Conservation (phyloP, 2,888 invertebrate genomes). For the Yponomeuta evonymella region DNA sequence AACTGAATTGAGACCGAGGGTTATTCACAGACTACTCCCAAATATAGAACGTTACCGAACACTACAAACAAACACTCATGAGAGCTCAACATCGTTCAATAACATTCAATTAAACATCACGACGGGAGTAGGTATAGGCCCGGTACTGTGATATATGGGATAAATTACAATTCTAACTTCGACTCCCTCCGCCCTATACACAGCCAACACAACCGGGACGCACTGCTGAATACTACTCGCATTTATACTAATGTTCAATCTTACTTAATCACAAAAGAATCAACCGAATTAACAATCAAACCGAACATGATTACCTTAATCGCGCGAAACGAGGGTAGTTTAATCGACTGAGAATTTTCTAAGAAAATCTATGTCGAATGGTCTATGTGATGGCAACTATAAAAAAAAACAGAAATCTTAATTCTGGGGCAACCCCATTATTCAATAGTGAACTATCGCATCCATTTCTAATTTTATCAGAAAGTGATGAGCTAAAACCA, state of each 20-base stretch:
- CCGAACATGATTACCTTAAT: conserved; percentile 21
- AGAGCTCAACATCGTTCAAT: conserved; percentile 45
- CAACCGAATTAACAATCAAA: conserved; percentile 19
- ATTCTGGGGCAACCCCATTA: not conserved
- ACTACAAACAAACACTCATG: conserved; percentile 45
- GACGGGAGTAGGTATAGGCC: conserved; percentile 37
- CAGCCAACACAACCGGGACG: conserved; percentile 60
- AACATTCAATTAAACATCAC: conserved; percentile 1
- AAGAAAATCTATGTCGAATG: conserved; percentile 5
- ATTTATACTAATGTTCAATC: not conserved
- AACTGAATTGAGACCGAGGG: conserved; percentile 53
- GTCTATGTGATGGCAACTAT: not conserved
- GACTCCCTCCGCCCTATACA: conserved; percentile 54
- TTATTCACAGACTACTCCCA: conserved; percentile 42
- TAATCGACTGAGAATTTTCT: not conserved
- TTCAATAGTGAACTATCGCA: not conserved
- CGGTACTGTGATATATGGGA: conserved; percentile 29
- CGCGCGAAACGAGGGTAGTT: conserved; percentile 11
- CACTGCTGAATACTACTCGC: conserved; percentile 49
- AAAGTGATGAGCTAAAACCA: conserved; percentile 15
- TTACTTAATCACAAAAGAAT: conserved; percentile 19
- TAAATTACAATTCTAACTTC: conserved; percentile 48
- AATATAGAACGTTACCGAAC: conserved; percentile 38
- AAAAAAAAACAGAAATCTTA: not conserved
- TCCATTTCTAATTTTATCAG: conserved; percentile 11